phyloP scores from a whole-genome alignment of 92 coral and sea anemone species.

The Phenganax subtilis region DNA sequence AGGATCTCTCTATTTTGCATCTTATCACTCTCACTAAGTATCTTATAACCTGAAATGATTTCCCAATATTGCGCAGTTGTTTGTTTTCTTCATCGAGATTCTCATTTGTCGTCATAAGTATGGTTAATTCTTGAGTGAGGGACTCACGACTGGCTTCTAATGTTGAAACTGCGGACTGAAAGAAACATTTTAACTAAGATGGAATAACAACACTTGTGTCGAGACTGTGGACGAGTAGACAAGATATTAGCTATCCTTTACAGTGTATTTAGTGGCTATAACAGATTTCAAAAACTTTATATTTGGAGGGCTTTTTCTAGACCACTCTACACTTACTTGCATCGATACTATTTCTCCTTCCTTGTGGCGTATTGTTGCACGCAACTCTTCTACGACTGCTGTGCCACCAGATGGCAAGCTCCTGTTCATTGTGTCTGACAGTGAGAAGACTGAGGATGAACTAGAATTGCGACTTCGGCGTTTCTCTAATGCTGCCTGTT shows the following conservation, averaged over 20 bases:
- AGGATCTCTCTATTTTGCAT: background rate
- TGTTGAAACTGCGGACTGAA: conserved; percentile 72
- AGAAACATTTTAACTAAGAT: background rate
- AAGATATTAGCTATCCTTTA: no score
- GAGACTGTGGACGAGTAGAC: no score
- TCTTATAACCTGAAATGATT: conserved; percentile 59
- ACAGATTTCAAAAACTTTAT: no score
- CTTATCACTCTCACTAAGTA: background rate
- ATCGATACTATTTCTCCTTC: conserved; percentile 91
- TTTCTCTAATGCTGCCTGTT: background rate
- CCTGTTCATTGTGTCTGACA: conserved; percentile 51
- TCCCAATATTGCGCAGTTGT: conserved; percentile 50
- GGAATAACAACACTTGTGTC: background rate
- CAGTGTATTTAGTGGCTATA: no score
- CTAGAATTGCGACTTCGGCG: conserved; percentile 37
- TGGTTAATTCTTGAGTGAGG: conserved; percentile 72
- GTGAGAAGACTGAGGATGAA: conserved; percentile 23
- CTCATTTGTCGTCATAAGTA: conserved; percentile 55
- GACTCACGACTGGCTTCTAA: conserved; percentile 84
- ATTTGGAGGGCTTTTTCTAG: no score
- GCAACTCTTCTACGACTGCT: conserved; percentile 77
- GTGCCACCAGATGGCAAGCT: conserved; percentile 69
- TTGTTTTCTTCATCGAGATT: conserved; percentile 54
- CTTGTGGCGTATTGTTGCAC: conserved; percentile 90
- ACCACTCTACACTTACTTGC: conserved; percentile 52